Base-by-base conservation (phyloP, 2,888 invertebrate genomes). In the Metacarcinus magister region DNA sequence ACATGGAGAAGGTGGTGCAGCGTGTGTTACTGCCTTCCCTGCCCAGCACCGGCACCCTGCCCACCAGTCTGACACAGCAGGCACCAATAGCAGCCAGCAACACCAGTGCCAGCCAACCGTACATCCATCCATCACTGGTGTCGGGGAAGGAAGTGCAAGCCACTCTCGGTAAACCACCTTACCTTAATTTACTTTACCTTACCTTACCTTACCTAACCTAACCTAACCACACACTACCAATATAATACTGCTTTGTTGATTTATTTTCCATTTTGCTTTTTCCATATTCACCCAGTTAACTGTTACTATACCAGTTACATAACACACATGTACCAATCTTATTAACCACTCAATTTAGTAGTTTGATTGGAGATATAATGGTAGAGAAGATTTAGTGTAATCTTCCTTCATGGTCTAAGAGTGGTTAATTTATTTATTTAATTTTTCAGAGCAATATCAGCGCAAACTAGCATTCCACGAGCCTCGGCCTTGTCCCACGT, bases 391-490 rank as follows among this genome's bases (percentile, higher is more conserved):
- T 60, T 2, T 60, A 23, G 19, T 5, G 23, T 23, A 23, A 60
- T 60, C 19, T 60, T 60, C 10, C 23, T 23, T 23, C 19, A 60
- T 60, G 60, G 28, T n/a, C 0, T 28, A 8, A 46, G 28, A 32
- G 10, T 92, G 19, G 28, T 54, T 2, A 2, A 82, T 16, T 32
- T 60, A 46, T 48, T 75, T 8, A 32, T 48, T 89, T 5, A 54
- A 54, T 13, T 39, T 87, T 32, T 39, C 95, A 95, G 97, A 97
- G 44, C 96, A 96, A 94, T 97, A 97, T 82, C 97, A 97, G 95
- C 96, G 97, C 32, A 97, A 97, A 92, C 96, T 97, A 46, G 97
- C 97, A 43, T 97, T 97, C 95, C 97, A 97, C 95, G 97, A 97
- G 96, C 97, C 97, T 60, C 97, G 97, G n/a, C 97, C 97, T 8